Percentiles rank a stretch among this genome's conserved stretches.
Evolutionary conservation across 2,113 vertebrate species (phyloP).

Genomic region (Leuciscus idus): DNA sequence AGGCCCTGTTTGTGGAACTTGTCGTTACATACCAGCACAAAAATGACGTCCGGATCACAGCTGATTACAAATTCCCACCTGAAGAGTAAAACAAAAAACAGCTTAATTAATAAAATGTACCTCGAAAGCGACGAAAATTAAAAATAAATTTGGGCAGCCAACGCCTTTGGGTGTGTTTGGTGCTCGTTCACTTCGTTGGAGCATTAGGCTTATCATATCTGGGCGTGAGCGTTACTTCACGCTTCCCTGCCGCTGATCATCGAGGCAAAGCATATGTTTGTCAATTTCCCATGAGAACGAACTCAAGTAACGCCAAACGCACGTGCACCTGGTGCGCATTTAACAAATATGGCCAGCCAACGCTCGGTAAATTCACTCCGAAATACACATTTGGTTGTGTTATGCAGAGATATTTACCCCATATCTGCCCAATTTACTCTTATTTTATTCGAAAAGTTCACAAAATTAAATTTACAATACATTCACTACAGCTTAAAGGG

Average conservation of each 20-base stretch:
- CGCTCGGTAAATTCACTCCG: neutral
- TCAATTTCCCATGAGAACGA: conserved; percentile 22
- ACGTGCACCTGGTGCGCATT: conserved; percentile 7
- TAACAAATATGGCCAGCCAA: neutral
- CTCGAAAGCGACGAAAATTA: neutral
- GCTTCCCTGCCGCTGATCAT: conserved; percentile 24
- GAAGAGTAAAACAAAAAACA: too few species aligned
- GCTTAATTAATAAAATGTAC: neutral
- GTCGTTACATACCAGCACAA: neutral
- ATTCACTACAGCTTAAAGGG: neutral
- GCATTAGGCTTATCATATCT: conserved; percentile 5
- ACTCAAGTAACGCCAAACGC: neutral
- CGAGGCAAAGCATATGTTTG: neutral
- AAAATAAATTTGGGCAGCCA: neutral
- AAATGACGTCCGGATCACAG: neutral
- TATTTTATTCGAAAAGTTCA: neutral
- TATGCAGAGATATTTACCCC: neutral
- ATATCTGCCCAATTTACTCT: neutral
- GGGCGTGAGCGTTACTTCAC: conserved; percentile 19
- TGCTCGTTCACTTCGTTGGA: neutral
- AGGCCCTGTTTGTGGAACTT: neutral
- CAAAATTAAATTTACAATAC: neutral
- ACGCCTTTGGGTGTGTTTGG: conserved; percentile 14
- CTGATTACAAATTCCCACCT: neutral
- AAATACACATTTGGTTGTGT: neutral